phyloP scores from a whole-genome alignment of 2,113 vertebrate species.

The Gopherus evgoodei region DNA sequence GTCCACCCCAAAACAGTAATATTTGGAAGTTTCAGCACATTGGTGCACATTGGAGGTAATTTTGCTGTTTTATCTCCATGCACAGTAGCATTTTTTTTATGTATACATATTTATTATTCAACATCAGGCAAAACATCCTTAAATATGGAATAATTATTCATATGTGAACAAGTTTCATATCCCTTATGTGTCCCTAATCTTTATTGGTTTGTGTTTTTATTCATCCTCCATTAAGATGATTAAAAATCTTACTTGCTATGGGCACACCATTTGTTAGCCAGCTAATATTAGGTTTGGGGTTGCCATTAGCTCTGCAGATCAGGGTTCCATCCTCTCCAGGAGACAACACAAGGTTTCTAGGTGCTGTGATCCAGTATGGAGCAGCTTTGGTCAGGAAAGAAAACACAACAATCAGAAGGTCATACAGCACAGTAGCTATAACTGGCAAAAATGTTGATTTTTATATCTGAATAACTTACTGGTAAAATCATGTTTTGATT shows the following conservation, averaged over 20 bases:
- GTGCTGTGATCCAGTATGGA: conserved; percentile 94
- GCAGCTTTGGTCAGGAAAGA: conserved; percentile 83
- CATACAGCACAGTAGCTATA: background rate
- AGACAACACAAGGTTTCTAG: conserved; percentile 92
- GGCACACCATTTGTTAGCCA: conserved; percentile 93
- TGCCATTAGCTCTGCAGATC: conserved; percentile 92
- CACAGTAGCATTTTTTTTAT: background rate
- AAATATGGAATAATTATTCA: background rate
- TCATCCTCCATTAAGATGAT: background rate
- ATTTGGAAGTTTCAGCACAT: background rate
- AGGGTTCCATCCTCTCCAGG: conserved; percentile 90
- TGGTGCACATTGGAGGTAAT: background rate
- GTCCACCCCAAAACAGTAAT: background rate
- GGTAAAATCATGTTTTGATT: background rate
- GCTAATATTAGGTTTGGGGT: conserved; percentile 89
- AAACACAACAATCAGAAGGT: conserved; percentile 23
- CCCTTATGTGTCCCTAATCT: background rate
- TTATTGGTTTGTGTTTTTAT: background rate
- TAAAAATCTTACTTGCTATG: conserved; percentile 87
- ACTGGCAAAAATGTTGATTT: background rate
- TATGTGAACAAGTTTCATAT: background rate
- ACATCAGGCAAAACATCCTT: background rate
- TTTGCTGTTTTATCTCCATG: background rate
- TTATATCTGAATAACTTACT: background rate
- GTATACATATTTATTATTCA: background rate